Percentiles rank a stretch among this genome's conserved stretches.
These are phyloP conservation scores for Semnornis frantzii DNA, from an alignment of 2,113 vertebrate species.

Conservation along the genomic window DNA sequence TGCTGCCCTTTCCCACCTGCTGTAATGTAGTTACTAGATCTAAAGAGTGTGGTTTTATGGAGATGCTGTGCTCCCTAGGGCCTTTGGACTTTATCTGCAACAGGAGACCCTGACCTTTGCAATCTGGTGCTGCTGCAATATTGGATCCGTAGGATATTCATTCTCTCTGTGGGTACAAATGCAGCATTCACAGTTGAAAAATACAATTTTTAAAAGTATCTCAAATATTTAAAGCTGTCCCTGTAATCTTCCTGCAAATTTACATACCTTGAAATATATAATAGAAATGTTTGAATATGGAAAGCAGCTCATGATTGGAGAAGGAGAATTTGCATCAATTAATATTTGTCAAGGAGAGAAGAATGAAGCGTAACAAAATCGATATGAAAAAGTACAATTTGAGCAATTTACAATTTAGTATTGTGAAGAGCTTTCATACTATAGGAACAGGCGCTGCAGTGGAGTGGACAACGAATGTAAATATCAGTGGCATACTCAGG, in stretches of 20 bases:
- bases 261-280: neutral
- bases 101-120: neutral
- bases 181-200: neutral
- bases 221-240: neutral
- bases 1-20: neutral
- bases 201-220: neutral
- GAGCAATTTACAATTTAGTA: too few species aligned
- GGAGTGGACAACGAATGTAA: neutral
- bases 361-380: neutral
- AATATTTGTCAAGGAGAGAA: neutral
- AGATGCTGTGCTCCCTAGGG: neutral
- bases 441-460: neutral
- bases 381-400: neutral
- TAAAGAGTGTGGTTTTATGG: neutral
- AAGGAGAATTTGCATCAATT: neutral
- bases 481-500: neutral
- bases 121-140: neutral
- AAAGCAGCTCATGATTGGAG: neutral
- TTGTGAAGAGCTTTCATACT: neutral
- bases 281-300: neutral
- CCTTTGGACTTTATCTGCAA: neutral
- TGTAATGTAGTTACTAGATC: neutral
- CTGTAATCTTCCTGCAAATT: neutral
- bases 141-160: neutral
- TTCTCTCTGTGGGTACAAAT: neutral